Conservation (phyloP, 2,113 vertebrate genomes). For the Phycodurus eques region DNA sequence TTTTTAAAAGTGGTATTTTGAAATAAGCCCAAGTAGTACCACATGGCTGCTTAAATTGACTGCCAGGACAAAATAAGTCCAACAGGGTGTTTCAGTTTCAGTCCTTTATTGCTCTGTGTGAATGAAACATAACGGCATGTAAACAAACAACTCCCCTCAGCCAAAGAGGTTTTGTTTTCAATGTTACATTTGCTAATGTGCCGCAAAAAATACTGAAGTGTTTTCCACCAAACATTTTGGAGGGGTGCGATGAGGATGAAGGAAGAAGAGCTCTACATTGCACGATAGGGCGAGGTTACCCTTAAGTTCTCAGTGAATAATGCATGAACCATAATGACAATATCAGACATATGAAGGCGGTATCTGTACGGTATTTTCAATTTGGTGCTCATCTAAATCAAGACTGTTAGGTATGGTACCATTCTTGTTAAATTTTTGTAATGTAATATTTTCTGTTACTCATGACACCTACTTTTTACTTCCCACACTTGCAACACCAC, state of each 20-base stretch:
- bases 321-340: neutral
- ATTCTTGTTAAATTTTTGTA: neutral
- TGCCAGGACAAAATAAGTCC: neutral
- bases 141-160: neutral
- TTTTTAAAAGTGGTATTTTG: conserved; percentile 24
- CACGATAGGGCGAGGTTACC: neutral
- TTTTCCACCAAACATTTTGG: neutral
- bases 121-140: neutral
- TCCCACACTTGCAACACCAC: neutral
- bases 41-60: neutral
- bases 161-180: neutral
- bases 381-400: no score
- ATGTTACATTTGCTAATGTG: neutral
- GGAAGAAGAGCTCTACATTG: neutral
- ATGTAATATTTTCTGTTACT: neutral
- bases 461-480: neutral
- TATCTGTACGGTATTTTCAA: no score
- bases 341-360: no score
- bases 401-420: no score
- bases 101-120: neutral
- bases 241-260: neutral
- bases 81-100: neutral
- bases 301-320: neutral
- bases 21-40: neutral
- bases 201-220: neutral